These are phyloP conservation scores for Rhinolophus sinicus DNA, from an alignment of 2,113 vertebrate species.

Conservation along the genomic window DNA sequence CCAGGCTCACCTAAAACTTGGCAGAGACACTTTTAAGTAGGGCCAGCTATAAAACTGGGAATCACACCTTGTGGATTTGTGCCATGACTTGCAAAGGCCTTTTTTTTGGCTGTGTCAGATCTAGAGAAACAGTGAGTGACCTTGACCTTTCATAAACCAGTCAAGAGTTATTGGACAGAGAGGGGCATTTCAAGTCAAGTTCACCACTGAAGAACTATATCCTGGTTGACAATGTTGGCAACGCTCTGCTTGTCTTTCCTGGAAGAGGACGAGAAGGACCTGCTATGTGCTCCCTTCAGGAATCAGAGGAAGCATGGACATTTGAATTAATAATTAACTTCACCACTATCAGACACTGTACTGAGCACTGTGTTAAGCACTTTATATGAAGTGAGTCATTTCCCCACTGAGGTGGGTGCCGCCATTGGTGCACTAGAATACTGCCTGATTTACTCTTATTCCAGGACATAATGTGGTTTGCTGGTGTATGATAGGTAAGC, in stretches of 20 bases:
- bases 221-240: background rate
- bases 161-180: background rate
- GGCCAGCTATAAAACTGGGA: background rate
- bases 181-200: background rate
- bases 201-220: background rate
- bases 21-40: background rate
- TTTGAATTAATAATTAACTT: background rate
- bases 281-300: background rate
- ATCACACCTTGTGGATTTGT: background rate
- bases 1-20: background rate
- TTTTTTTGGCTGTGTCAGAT: background rate
- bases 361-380: background rate
- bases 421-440: too few species aligned
- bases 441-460: background rate
- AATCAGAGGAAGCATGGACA: background rate
- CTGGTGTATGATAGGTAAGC: background rate
- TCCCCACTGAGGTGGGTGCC: background rate
- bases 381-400: background rate
- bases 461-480: background rate
- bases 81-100: background rate
- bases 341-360: rapidly evolving
- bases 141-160: background rate
- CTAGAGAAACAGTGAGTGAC: background rate
- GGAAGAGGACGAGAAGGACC: background rate
- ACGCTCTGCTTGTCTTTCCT: background rate